These are phyloP conservation scores for Trichomalopsis sarcophagae DNA, from an alignment of 1,140 invertebrate genomes.

Conservation along the genomic window DNA sequence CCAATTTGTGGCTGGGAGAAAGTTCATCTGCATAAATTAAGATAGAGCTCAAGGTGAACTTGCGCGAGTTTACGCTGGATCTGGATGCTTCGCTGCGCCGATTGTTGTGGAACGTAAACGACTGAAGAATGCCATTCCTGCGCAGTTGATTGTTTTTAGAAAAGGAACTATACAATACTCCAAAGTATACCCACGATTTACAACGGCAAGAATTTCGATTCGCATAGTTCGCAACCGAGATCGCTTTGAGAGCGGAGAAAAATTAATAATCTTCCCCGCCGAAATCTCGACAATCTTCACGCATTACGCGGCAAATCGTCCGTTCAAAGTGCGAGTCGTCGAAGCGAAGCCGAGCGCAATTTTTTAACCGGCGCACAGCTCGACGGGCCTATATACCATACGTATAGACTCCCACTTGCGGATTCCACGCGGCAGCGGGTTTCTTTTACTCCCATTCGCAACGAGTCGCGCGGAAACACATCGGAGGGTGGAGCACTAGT, in stretches of 20 bases:
- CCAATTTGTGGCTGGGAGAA: slow-evolving; percentile 59
- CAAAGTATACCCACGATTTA: no score
- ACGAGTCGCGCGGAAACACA: slow-evolving; percentile 60
- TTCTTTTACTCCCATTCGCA: slow-evolving; percentile 51
- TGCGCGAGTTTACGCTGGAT: slow-evolving; percentile 6
- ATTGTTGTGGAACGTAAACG: neutral
- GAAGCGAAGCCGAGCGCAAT: slow-evolving; percentile 5
- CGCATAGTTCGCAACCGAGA: neutral
- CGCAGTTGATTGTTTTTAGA: no score
- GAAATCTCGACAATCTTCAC: neutral
- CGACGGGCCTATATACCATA: neutral
- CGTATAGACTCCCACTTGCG: neutral
- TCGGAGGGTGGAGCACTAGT: slow-evolving; percentile 35
- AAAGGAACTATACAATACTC: no score
- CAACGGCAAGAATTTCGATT: neutral
- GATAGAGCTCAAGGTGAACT: slow-evolving; percentile 37
- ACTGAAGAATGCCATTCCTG: no score
- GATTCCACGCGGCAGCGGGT: neutral
- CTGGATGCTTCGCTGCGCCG: neutral
- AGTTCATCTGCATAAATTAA: slow-evolving; percentile 68
- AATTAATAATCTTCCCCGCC: neutral
- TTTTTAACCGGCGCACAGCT: slow-evolving; percentile 20
- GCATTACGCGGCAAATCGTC: neutral
- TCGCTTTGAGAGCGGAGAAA: neutral
- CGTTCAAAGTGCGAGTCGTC: neutral